Evolutionary conservation across 2,888 invertebrate genomes (phyloP), one percentile per base, ranked within the genome.

Genomic region (Augiades crinisus): DNA sequence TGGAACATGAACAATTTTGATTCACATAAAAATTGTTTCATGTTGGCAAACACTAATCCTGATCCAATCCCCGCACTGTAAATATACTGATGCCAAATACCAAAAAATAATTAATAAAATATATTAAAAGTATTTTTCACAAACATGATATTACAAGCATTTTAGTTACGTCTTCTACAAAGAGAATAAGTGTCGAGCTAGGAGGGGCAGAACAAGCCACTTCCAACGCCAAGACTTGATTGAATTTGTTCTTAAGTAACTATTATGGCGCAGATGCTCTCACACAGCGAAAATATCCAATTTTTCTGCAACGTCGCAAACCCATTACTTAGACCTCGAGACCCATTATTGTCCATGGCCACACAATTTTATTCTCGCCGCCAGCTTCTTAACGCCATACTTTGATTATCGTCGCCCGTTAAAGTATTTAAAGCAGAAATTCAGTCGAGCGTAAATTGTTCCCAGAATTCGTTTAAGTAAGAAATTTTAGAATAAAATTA

Each of bases 211-310:
- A 17, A 36, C 17, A 46, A 33, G 44, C 31, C 21, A 43, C 19
- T 8, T 10, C 17, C 24, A 47, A 21, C 21, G 13, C 22, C 22
- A 40, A 21, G 21, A 30, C 38, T 40, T 47, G 40, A 47, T 47
- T 40, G 47, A 47, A 47, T 47, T 47, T 47, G 47, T 40, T 47
- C 47, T 22, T 47, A 47, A 47, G 47, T 47, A 47, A 47, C 38
- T 47, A 47, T 47, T 47, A 47, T 33, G 21, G 31, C 31, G 47
- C 49, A 41, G 49, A 40, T 49, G 41, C 49, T 24, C 31, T 30
- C 24, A 34, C 24, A 40, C 37, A 27, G 47, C 38, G 43, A 49
- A 49, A 41, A 49, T 34, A 49, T 49, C 30, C 13, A 38, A 38
- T 33, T 49, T 41, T 34, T 41, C 49, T 49, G 38, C 40, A 34